phyloP scores from a whole-genome alignment of 2,888 invertebrate genomes.

The Priapulus caudatus region DNA sequence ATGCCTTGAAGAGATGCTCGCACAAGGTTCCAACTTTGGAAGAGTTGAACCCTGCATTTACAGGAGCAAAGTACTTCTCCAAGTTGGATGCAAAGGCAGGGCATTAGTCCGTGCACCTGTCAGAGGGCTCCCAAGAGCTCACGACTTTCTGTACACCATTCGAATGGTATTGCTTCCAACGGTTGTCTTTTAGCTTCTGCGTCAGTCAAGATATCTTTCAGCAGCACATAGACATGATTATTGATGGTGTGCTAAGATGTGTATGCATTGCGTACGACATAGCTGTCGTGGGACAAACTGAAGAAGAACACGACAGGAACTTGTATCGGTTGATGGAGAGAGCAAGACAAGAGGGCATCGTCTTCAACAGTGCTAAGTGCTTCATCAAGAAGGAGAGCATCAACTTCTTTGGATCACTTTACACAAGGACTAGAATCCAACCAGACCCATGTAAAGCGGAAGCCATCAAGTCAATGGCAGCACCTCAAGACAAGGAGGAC shows the following conservation, averaged over 20 bases:
- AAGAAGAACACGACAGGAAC: constrained; percentile 15
- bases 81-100: too few species aligned
- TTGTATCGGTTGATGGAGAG: constrained; percentile 10
- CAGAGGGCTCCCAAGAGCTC: too few species aligned
- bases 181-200: constrained; percentile 16
- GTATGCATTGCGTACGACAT: constrained; percentile 14
- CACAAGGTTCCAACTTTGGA: too few species aligned
- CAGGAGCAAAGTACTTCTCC: too few species aligned
- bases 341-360: constrained; percentile 12
- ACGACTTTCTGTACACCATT: constrained; percentile 18
- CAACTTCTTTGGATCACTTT: background rate
- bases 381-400: background rate
- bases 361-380: constrained; percentile 16
- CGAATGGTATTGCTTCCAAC: constrained; percentile 15
- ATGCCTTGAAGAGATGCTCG: too few species aligned
- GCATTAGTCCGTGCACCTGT: too few species aligned
- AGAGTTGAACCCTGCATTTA: too few species aligned
- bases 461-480: too few species aligned
- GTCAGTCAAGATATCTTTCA: constrained; percentile 19
- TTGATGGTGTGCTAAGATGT: constrained; percentile 14
- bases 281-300: constrained; percentile 4
- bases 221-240: constrained; percentile 12
- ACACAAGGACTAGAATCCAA: too few species aligned
- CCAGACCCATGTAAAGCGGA: too few species aligned
- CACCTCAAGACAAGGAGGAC: too few species aligned